A percentile compares a stretch with the other conserved stretches of the same genome.
Conservation (phyloP, 2,113 vertebrate genomes). For the Corythornis cristatus region DNA sequence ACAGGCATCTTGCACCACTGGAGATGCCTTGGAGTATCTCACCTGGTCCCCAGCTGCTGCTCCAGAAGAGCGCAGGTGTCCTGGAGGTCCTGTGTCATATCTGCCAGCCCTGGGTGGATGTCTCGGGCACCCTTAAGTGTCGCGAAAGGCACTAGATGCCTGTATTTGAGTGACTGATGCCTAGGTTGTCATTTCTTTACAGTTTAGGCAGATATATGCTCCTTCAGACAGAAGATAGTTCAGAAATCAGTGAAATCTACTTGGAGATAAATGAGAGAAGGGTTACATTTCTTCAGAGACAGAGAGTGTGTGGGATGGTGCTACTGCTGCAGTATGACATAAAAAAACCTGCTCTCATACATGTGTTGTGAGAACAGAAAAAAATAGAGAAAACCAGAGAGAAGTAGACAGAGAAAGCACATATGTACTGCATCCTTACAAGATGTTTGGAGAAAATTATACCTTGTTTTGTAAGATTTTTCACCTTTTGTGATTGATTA, state of each 20-base stretch:
- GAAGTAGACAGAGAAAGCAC: background rate
- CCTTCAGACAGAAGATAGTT: slow-evolving; percentile 37
- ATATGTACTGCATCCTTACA: background rate
- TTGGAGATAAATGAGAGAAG: slow-evolving; percentile 27
- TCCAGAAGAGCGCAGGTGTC: slow-evolving; percentile 63
- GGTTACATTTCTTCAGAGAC: slow-evolving; percentile 59
- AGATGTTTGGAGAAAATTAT: background rate
- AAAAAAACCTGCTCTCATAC: slow-evolving; percentile 65
- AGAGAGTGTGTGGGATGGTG: slow-evolving; percentile 66
- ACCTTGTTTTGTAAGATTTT: background rate
- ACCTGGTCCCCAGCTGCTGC: slow-evolving; percentile 68
- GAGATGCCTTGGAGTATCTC: slow-evolving; percentile 42
- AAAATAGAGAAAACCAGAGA: background rate
- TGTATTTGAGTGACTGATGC: background rate
- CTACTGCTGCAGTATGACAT: slow-evolving; percentile 63
- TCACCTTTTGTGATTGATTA: background rate
- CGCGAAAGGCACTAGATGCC: slow-evolving; percentile 21
- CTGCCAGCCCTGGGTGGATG: slow-evolving; percentile 50
- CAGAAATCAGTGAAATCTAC: slow-evolving; percentile 42
- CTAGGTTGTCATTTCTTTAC: slow-evolving; percentile 46
- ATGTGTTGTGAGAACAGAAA: slow-evolving; percentile 41
- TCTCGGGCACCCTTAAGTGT: background rate
- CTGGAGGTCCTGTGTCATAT: slow-evolving; percentile 65
- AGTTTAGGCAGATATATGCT: slow-evolving; percentile 1
- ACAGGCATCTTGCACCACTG: background rate